These are phyloP conservation scores for Pseudomugil gertrudae DNA, from an alignment of 2,797 vertebrate genomes.

Conservation along the genomic window DNA sequence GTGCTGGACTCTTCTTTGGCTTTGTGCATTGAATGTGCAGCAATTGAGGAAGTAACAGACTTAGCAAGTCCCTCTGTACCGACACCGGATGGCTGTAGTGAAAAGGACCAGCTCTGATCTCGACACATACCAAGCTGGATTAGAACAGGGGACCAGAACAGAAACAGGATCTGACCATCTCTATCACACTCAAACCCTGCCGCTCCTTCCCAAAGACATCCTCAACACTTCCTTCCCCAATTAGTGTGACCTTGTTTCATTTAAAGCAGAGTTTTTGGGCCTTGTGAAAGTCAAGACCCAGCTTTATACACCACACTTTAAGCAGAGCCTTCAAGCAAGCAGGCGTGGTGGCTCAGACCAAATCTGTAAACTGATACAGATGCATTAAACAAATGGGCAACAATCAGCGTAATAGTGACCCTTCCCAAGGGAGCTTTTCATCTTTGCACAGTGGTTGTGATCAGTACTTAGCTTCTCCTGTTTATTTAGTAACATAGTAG, in stretches of 20 bases:
- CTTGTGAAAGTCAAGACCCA: constrained; percentile 67
- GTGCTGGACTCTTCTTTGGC: constrained; percentile 3
- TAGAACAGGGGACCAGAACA: constrained; percentile 77
- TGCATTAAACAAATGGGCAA: constrained; percentile 59
- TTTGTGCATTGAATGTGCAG: constrained; percentile 32
- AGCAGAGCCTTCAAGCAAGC: constrained; percentile 32
- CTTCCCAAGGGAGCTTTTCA: constrained; percentile 56
- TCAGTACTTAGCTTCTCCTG: constrained; percentile 57
- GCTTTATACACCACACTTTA: constrained; percentile 42
- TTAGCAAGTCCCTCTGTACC: constrained; percentile 53
- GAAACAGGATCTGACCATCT: constrained; percentile 76
- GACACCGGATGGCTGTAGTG: constrained; percentile 61
- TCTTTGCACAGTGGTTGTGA: constrained; percentile 48
- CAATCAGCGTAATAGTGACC: constrained; percentile 46
- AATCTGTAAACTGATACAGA: constrained; percentile 64
- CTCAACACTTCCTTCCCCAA: constrained; percentile 77
- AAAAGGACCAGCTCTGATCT: constrained; percentile 67
- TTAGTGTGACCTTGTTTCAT: constrained; percentile 80
- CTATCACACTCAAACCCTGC: constrained; percentile 65
- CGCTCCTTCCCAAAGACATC: constrained; percentile 67
- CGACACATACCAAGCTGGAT: constrained; percentile 79
- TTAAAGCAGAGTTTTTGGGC: constrained; percentile 35
- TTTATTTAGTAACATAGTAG: constrained; percentile 76
- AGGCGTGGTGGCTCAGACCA: constrained; percentile 46
- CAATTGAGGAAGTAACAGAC: constrained; percentile 54